Conservation (phyloP, 1,140 invertebrate genomes). For the Lepidurus apus region DNA sequence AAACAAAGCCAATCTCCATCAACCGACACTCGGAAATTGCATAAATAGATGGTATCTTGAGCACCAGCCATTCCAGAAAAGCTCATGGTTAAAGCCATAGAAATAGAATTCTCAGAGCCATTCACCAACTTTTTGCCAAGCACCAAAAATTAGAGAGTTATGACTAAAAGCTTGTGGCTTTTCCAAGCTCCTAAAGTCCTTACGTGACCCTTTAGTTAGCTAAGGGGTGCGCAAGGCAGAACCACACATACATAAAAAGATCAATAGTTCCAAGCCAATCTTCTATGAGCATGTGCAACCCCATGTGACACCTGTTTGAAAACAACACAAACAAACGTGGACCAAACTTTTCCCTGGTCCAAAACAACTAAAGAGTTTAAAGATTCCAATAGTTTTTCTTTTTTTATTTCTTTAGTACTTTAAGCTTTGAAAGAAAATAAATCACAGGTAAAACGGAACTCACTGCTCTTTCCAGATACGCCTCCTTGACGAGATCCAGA, state of each 20-base stretch:
- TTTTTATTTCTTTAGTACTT: background rate
- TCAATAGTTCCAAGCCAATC: background rate
- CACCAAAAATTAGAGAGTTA: constrained; percentile 5
- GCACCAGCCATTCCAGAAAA: constrained; percentile 50
- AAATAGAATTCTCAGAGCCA: constrained; percentile 13
- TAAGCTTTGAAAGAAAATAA: background rate
- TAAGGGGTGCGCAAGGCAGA: background rate
- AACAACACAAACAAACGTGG: background rate
- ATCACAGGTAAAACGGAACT: background rate
- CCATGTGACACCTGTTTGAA: background rate
- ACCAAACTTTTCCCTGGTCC: background rate
- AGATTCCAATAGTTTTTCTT: background rate
- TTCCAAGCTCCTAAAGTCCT: background rate
- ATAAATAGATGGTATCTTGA: constrained; percentile 93
- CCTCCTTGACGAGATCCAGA: background rate
- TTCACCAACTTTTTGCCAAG: background rate
- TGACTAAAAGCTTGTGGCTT: background rate
- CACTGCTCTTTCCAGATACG: background rate
- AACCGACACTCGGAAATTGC: constrained; percentile 93
- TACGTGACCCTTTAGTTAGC: background rate
- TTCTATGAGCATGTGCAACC: background rate
- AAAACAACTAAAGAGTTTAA: background rate
- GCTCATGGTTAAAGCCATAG: constrained; percentile 16
- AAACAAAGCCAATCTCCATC: constrained; percentile 97
- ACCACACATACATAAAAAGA: constrained; percentile 1